Evolutionary conservation across 2,113 vertebrate genomes (phyloP).

Genomic region (Bufo bufo): DNA sequence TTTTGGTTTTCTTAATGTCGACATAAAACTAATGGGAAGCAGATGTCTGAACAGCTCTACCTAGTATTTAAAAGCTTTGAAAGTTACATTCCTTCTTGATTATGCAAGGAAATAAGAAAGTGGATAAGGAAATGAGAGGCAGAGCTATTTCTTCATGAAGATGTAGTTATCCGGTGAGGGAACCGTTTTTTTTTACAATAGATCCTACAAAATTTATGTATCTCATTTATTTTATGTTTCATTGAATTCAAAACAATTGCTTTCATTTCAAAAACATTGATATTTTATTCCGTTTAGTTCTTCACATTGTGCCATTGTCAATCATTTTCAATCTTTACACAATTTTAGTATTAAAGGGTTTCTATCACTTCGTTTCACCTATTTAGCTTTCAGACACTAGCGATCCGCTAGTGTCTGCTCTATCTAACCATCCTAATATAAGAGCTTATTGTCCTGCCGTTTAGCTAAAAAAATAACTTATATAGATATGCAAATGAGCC

Average conservation of each 20-base stretch:
- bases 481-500: too few species aligned
- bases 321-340: background rate
- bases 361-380: too few species aligned
- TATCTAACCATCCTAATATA: too few species aligned
- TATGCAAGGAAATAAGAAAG: conserved; percentile 11
- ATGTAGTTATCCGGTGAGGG: conserved; percentile 28
- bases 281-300: background rate
- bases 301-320: background rate
- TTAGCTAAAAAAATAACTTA: too few species aligned
- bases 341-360: background rate
- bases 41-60: background rate
- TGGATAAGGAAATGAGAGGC: conserved; percentile 48
- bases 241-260: background rate
- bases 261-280: background rate
- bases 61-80: conserved; percentile 18
- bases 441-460: too few species aligned
- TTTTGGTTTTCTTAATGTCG: conserved; percentile 43
- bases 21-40: background rate
- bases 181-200: conserved; percentile 22
- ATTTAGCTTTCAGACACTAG: too few species aligned
- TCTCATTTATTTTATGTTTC: conserved; percentile 6
- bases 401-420: too few species aligned
- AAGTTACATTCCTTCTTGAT: conserved; percentile 23
- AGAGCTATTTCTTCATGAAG: background rate
- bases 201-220: rapidly evolving